Evolutionary conservation across 2,113 vertebrate species (phyloP), one percentile per base, ranked within the genome.

Genomic region (Sigmodon hispidus): DNA sequence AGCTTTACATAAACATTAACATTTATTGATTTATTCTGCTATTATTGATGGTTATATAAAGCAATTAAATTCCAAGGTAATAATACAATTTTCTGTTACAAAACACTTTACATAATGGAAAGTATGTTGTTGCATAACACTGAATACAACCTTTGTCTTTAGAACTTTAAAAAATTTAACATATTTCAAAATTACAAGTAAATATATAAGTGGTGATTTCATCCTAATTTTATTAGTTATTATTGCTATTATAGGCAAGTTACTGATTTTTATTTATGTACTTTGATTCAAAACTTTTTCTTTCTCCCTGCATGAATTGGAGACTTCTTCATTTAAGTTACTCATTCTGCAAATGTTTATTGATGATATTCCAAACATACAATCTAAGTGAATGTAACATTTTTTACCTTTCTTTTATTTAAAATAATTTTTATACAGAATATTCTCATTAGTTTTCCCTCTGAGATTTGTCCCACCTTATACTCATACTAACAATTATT

Each of bases 41-140:
- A 40, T 80, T 94, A 63, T 59, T 93, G 24, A 79, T 19, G 19
- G 86, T 76, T 87, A 63, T 91, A 29, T 89, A 92, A 88, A 24
- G 19, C 81, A 29, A 76, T 85, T 86, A 77, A 70, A 16, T 93
- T 95, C 8, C 26, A 95, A 22, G 70, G 8, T 75, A 89, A 50
- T 81, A 85, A 89, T 89, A 93, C 88, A 76, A 21, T 80, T 95
- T 95, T 96, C 55, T 75, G 26, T 89, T 36, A 59, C 45, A 61
- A 84, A 87, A 2, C 29, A 91, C 40, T 83, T 93, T 81, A 81
- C 29, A 57, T 96, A 76, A 40, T 89, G 92, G 61, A 91, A 95
- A 93, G 24, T n/a, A 89, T 15, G 13, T 86, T 91, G 69, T 76
- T 85, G 24, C 94, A 0, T 81, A 22, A 52, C 61, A n/a, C 45